Percentiles rank a stretch among this genome's conserved stretches.
Conservation (phyloP, 2,888 invertebrate genomes). For the Cynaeus angustus region DNA sequence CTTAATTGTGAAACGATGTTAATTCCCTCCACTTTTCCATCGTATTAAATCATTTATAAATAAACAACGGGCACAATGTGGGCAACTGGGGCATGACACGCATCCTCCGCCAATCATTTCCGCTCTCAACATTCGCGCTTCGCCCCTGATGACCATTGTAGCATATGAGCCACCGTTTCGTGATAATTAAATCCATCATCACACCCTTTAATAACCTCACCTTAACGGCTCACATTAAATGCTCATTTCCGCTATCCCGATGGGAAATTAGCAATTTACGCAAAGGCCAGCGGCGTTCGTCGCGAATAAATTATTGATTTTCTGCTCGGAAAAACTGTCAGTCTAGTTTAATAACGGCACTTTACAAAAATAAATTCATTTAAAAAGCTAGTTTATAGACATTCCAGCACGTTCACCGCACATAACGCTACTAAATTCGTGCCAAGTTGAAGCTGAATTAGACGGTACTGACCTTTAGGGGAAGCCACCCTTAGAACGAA, state of each 20-base stretch:
- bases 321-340: background rate
- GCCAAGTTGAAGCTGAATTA: too few relatives aligned
- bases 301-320: background rate
- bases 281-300: background rate
- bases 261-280: conserved; percentile 16
- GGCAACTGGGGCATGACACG: conserved; percentile 40
- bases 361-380: conserved; percentile 15
- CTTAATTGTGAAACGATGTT: background rate
- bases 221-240: conserved; percentile 4
- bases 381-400: conserved; percentile 24
- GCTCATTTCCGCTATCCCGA: conserved; percentile 15
- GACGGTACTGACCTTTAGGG: background rate
- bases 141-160: conserved; percentile 27
- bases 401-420: conserved; percentile 19
- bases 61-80: conserved; percentile 22
- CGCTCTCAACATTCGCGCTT: conserved; percentile 13
- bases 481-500: too few relatives aligned
- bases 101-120: conserved; percentile 38
- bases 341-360: conserved; percentile 27
- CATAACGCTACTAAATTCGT: background rate
- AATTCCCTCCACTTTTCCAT: background rate
- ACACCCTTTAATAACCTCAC: conserved; percentile 1
- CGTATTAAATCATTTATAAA: conserved; percentile 7
- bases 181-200: conserved; percentile 12
- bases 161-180: background rate